Conservation (phyloP, 2,113 vertebrate species). For the Etheostoma cragini region DNA sequence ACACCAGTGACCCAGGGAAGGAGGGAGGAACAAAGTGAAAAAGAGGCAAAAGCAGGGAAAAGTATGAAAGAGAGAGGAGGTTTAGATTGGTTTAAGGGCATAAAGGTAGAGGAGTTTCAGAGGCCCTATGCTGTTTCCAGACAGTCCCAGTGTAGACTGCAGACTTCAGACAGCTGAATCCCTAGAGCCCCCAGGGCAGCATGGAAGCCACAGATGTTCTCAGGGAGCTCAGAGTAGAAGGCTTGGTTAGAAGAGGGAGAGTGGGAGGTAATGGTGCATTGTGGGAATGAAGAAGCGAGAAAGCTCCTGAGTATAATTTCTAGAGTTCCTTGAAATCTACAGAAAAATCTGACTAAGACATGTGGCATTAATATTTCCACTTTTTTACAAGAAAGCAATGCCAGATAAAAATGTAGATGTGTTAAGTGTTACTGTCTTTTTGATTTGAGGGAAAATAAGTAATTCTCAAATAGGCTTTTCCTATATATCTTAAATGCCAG, state of each 20-base stretch:
- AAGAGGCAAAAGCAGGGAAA: constrained; percentile 65
- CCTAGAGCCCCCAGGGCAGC: constrained; percentile 79
- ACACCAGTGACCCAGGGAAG: constrained; percentile 75
- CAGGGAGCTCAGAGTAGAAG: constrained; percentile 75
- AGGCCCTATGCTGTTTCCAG: constrained; percentile 79
- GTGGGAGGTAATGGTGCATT: constrained; percentile 74
- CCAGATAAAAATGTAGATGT: constrained; percentile 65
- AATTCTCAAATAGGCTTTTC: not conserved
- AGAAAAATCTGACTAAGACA: constrained; percentile 47
- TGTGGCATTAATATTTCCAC: constrained; percentile 46
- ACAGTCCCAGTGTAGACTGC: constrained; percentile 79
- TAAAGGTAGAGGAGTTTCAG: constrained; percentile 74
- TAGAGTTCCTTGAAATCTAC: constrained; percentile 62
- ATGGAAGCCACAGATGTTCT: constrained; percentile 83
- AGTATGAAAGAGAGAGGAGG: constrained; percentile 69
- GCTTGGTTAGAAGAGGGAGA: constrained; percentile 64
- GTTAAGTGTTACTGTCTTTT: constrained; percentile 57
- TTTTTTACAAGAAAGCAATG: constrained; percentile 54
- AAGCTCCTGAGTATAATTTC: constrained; percentile 68
- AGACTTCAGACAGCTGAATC: constrained; percentile 81
- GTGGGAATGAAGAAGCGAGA: constrained; percentile 69
- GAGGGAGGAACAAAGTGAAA: constrained; percentile 66
- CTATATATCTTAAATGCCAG: not conserved
- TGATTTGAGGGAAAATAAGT: not conserved
- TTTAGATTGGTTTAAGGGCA: constrained; percentile 81